Conservation (phyloP, 1,140 invertebrate species). For the Euglossa dilemma region DNA sequence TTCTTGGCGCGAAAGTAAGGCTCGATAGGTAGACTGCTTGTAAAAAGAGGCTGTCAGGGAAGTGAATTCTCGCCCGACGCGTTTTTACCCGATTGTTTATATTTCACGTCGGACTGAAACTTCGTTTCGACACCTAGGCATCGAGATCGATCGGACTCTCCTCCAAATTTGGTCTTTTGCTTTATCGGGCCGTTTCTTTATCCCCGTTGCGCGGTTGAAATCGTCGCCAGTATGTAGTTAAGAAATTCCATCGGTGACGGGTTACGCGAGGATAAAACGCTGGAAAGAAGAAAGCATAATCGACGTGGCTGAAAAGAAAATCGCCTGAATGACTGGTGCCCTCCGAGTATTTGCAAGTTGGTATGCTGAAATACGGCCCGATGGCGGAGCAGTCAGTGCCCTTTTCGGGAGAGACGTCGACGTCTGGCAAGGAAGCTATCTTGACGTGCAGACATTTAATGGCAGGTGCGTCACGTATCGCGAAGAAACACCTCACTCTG, state of each 20-base stretch:
- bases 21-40: neutral
- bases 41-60: neutral
- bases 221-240: neutral
- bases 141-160: neutral
- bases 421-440: conserved; percentile 42
- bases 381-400: conserved; percentile 10
- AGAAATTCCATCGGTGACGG: neutral
- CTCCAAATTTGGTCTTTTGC: neutral
- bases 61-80: neutral
- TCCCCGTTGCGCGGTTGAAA: neutral
- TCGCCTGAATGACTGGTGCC: conserved; percentile 3
- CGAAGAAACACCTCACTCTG: conserved; percentile 64
- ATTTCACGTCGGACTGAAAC: neutral
- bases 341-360: conserved; percentile 39
- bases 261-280: neutral
- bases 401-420: conserved; percentile 41
- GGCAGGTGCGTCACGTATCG: conserved; percentile 65
- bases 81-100: neutral
- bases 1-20: neutral
- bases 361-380: conserved; percentile 38
- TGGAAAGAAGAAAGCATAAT: conserved; percentile 14
- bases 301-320: conserved; percentile 27
- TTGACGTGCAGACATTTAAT: conserved; percentile 52
- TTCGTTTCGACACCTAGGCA: neutral
- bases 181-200: neutral